Evolutionary conservation across 2,888 invertebrate species (phyloP), one percentile per base, ranked within the genome.

Genomic region (Agelastica alni): DNA sequence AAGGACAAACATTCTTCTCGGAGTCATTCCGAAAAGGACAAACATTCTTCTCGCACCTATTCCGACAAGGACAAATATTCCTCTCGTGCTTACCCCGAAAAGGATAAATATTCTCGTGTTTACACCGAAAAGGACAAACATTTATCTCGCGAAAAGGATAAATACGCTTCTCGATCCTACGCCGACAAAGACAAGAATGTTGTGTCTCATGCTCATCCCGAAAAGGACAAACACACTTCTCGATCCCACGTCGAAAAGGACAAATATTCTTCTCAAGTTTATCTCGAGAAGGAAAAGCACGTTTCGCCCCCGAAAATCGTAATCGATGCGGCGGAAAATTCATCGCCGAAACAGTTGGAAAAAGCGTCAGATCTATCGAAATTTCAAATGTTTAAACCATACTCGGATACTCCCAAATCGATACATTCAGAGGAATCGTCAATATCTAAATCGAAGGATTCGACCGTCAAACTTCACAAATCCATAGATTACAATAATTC

Each of bases 341-440:
- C 30, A 2, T 16, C 44, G 1, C 3, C 13, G 26, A 53, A 36
- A 26, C 18, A 14, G 3, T 16, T 32, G 4, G 51, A 51, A 9
- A 51, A 41, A 26, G 26, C 41, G 16, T 30, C 16, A 2, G 53
- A 53, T 20, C 26, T 48, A 4, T 53, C 53, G 12, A 53, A 48
- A 17, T 53, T 48, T 13, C 47, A 56, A 31, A 51, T 56, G 51
- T 56, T 56, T 18, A 56, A 56, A 30, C 51, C 55, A 1, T 55
- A 55, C 12, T 44, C 54, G 20, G 55, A 55, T 7, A 49, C 48
- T n/a, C 31, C 48, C 1, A 54, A 36, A 22, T n/a, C n/a, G n/a
- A n/a, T n/a, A n/a, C n/a, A n/a, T n/a, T n/a, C n/a, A n/a, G n/a
- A n/a, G n/a, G n/a, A n/a, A n/a, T n/a, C n/a, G n/a, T 34, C 45